Conservation (phyloP, 2,888 invertebrate species). For the Cantharis nigra region DNA sequence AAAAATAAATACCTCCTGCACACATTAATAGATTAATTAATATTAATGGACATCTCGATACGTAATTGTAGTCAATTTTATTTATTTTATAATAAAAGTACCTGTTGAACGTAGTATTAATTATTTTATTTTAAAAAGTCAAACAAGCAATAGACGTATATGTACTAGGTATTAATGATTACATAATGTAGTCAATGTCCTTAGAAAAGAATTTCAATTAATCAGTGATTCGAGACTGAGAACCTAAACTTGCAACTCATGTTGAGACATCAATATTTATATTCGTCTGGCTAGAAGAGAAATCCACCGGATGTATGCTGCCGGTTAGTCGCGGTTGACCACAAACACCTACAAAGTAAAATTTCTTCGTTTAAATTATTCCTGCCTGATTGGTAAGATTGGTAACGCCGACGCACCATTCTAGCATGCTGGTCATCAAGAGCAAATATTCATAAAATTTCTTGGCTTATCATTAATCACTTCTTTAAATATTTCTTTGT, state of each 20-base stretch:
- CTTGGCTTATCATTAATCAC: not conserved
- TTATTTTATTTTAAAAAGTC: not conserved
- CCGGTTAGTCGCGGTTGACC: conserved; percentile 22
- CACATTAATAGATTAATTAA: not conserved
- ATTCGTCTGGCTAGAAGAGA: conserved; percentile 31
- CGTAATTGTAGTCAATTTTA: not conserved
- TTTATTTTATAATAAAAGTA: not conserved
- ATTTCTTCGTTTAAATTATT: conserved; percentile 17
- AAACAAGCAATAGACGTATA: not conserved
- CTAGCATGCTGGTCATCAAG: too few species aligned
- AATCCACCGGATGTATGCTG: conserved; percentile 38
- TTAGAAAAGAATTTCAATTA: not conserved
- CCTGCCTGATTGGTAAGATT: conserved; percentile 20
- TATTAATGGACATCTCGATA: not conserved
- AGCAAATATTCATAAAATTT: not conserved
- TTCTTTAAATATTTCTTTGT: not conserved
- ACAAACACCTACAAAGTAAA: conserved; percentile 15
- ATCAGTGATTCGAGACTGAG: not conserved
- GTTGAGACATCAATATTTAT: conserved; percentile 39
- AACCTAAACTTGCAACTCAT: conserved; percentile 31
- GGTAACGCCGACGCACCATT: conserved; percentile 23
- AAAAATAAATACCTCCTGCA: not conserved
- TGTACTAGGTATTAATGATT: not conserved
- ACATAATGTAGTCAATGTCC: not conserved
- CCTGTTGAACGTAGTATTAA: not conserved